Base-by-base conservation (phyloP, 2,888 invertebrate species). In the Odontothrips loti region DNA sequence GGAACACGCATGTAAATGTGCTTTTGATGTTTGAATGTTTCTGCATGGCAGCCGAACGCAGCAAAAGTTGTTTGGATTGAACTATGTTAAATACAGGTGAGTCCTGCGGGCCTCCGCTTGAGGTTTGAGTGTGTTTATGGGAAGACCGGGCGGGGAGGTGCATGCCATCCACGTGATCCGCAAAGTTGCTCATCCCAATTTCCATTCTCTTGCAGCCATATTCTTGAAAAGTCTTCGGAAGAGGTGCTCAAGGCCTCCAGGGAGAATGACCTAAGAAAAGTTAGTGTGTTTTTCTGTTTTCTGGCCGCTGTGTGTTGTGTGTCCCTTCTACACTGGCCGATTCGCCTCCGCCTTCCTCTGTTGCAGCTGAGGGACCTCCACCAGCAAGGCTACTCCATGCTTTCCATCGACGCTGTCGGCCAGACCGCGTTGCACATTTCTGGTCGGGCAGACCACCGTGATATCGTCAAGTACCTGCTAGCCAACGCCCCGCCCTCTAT, bases 391-490 rank as follows among this genome's bases (percentile, higher is more conserved):
- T 95, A 92, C 88, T 96, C 95, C 80, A 89, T 96, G 82, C 89
- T 95, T 84, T 94, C 95, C 83, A 94, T 93, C 86, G 96, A 96
- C 87, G 90, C 92, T 81, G 91, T 89, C 84, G 97, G 97, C 23
- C 96, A 96, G 89, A 97, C 97, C 51, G 94, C 96, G 81, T 90
- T 98, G 84, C 98, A 98, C 88, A 91, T 96, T 85, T 96, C 96
- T 58, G 93, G 96, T 81, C 91, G 94, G 83, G 93, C 94, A 87
- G 97, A 97, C 80, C 94, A 96, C 89, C 95, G 94, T 87, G 95
- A 96, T 86, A 93, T 97, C 84, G 93, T 97, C 82, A 93, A 94
- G 88, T 97, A 95, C 87, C 90, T 97, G 84, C 92, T 97, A 83
- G 93, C 95, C 81, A 92, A 93, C 87, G 96, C 96, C 34, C 96